Evolutionary conservation across 2,797 vertebrate species (phyloP).

Genomic region (Enteromius unitaeniatus): DNA sequence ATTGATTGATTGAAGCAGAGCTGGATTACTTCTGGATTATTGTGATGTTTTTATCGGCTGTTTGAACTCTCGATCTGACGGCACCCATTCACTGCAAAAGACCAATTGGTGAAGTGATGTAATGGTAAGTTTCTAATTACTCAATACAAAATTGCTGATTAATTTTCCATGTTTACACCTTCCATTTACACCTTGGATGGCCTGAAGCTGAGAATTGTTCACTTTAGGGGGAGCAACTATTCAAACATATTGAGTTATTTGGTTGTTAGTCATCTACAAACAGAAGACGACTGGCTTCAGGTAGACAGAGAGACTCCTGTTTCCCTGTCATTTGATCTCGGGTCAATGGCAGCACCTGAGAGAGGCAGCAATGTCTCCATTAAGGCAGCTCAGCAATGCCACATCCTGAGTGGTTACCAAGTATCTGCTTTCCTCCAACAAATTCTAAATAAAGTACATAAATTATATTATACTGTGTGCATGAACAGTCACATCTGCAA

Average conservation of each 20-base stretch:
- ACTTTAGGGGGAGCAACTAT: neutral
- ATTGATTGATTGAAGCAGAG: neutral
- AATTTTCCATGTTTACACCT: neutral
- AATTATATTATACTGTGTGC: neutral
- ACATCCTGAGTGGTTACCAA: constrained; percentile 82
- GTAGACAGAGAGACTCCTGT: constrained; percentile 22
- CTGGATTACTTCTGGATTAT: neutral
- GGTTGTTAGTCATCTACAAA: neutral
- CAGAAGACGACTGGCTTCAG: neutral
- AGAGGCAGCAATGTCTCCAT: constrained; percentile 75
- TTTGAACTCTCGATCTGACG: neutral
- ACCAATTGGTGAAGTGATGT: neutral
- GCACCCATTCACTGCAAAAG: neutral
- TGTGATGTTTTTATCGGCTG: neutral
- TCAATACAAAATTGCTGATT: neutral
- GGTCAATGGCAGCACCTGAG: constrained; percentile 76
- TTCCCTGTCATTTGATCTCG: constrained; percentile 32
- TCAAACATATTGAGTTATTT: neutral
- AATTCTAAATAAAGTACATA: constrained; percentile 68
- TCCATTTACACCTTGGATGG: neutral
- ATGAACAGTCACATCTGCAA: neutral
- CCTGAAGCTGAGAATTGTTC: neutral
- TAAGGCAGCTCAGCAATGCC: constrained; percentile 75
- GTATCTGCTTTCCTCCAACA: constrained; percentile 82
- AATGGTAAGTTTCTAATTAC: neutral